Conservation (phyloP, 2,888 invertebrate genomes). For the Agrenia bidenticulata region DNA sequence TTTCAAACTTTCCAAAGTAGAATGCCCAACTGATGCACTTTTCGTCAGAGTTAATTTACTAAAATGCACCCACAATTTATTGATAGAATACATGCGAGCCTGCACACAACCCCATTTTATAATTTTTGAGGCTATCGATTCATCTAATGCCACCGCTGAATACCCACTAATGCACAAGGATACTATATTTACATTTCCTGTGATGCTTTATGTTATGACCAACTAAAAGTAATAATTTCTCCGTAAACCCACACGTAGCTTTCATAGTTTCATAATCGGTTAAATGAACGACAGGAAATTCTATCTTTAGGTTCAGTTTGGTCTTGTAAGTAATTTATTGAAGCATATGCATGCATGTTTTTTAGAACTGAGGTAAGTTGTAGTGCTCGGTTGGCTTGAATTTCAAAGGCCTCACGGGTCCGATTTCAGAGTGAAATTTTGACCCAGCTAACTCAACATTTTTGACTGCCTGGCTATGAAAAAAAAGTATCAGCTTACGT, state of each 20-base stretch:
- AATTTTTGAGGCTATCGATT: too few species aligned
- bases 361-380: background rate
- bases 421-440: too few species aligned
- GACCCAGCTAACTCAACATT: too few species aligned
- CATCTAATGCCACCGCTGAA: too few species aligned
- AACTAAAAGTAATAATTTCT: slow-evolving; percentile 3
- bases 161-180: too few species aligned
- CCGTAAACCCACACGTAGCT: background rate
- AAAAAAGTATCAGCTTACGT: slow-evolving; percentile 2
- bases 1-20: too few species aligned
- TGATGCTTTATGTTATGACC: too few species aligned
- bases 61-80: too few species aligned
- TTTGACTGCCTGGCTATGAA: background rate
- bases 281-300: slow-evolving; percentile 8
- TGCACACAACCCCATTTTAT: too few species aligned
- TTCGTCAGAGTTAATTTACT: too few species aligned
- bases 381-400: background rate
- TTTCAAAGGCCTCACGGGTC: background rate
- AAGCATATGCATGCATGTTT: background rate
- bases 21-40: too few species aligned
- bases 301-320: slow-evolving; percentile 7
- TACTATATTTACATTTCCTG: background rate
- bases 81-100: too few species aligned
- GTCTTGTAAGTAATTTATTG: slow-evolving; percentile 4
- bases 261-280: slow-evolving; percentile 1